A percentile compares a stretch with the other conserved stretches of the same genome.
Conservation (phyloP, 1,140 invertebrate species). For the Drosophila lacertosa region DNA sequence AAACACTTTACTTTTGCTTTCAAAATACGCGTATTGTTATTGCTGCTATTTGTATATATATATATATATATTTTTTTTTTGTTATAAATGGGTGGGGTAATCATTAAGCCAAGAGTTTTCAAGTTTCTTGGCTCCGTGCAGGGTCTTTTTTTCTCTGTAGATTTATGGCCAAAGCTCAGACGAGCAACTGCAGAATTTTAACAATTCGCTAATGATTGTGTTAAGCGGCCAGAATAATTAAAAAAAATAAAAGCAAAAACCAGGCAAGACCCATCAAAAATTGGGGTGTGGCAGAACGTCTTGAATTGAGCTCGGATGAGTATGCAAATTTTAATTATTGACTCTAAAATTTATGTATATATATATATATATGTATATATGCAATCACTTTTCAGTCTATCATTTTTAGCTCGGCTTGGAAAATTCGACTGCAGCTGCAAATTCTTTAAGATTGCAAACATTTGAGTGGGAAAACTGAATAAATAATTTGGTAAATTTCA, state of each 20-base stretch:
- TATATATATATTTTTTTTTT: conserved; percentile 18
- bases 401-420: too few species aligned
- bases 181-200: conserved; percentile 31
- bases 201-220: conserved; percentile 36
- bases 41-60: conserved; percentile 28
- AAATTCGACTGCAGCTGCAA: neutral
- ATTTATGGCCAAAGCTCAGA: conserved; percentile 19
- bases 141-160: too few species aligned
- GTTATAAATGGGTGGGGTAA: conserved; percentile 66
- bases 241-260: neutral
- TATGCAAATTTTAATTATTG: conserved; percentile 39
- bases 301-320: conserved; percentile 31
- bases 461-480: conserved; percentile 6
- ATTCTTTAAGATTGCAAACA: neutral
- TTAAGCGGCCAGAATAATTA: neutral
- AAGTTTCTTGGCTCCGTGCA: conserved; percentile 38
- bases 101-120: conserved; percentile 55
- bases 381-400: too few species aligned
- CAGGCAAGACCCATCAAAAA: neutral
- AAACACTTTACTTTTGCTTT: conserved; percentile 83
- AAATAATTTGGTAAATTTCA: neutral
- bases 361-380: neutral
- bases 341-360: neutral
- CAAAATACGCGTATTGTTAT: conserved; percentile 66
- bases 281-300: conserved; percentile 30